Base-by-base conservation (phyloP, 1,140 invertebrate genomes). In the Drosophila bipectinata region DNA sequence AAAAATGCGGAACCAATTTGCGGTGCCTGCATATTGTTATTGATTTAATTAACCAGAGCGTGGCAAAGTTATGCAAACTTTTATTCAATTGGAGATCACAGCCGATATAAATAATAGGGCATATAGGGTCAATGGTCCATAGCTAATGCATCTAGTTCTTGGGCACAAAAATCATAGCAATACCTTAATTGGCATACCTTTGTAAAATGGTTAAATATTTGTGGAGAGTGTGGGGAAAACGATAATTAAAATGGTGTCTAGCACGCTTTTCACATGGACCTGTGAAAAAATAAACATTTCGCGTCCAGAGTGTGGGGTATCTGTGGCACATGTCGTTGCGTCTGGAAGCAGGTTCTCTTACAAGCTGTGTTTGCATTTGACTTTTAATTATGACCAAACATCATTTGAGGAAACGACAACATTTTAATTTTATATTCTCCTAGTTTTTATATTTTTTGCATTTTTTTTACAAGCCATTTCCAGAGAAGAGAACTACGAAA, bases 211-310 rank as follows among this genome's bases (percentile, higher is more conserved):
- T 85, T 84, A 80, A 77, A 80, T 76, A 83, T 76, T 83, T 79
- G 10, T 21, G 21, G 21, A 21, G 2, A n/a, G 10, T 10, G 80
- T 60, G 10, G 15, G 45, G 66, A 72, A 61, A 49, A n/a, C 59
- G 54, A 26, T 67, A 49, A 76, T 60, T 55, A 59, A 68, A 67
- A 85, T 76, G 47, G 52, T 79, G 73, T 71, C 75, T 66, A 84
- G 80, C 80, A 84, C 80, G 80, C 80, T 84, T 84, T 84, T 84
- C 80, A 84, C 80, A 84, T 56, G 49, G 49, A 51, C 77, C 77
- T 85, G 80, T 80, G 81, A 84, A 84, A 80, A 64, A 37, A 37
- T 37, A 37, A 37, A 37, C 34, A 37, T 37, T 37, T 12, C 34
- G 10, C 34, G 1, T 37, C 10, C 34, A 37, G 3, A 37, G 34